Percentiles rank a stretch among this genome's conserved stretches.
Evolutionary conservation across 2,797 vertebrate species (phyloP).

Genomic region (Lates japonicus): DNA sequence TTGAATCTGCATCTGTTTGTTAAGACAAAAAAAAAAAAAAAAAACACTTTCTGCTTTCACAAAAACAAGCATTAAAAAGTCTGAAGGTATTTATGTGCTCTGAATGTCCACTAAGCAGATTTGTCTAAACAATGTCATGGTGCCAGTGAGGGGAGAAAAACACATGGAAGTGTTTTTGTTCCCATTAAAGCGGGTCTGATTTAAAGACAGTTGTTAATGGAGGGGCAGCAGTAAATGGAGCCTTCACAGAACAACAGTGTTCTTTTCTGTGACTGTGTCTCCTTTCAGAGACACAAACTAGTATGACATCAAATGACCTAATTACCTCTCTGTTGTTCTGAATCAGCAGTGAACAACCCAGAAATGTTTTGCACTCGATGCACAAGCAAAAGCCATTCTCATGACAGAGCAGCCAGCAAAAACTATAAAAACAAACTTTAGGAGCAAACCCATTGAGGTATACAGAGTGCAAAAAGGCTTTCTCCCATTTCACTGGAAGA

Average conservation of each 20-base stretch:
- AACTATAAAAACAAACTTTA: conserved; percentile 42
- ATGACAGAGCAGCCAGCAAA: conserved; percentile 15
- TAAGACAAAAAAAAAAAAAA: conserved; percentile 27
- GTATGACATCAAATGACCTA: conserved; percentile 56
- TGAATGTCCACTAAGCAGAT: conserved; percentile 39
- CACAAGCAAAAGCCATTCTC: conserved; percentile 21
- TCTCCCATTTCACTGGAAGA: conserved; percentile 24
- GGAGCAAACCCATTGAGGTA: neutral
- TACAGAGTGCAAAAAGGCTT: conserved; percentile 10
- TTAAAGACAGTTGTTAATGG: conserved; percentile 50
- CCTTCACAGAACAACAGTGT: conserved; percentile 31
- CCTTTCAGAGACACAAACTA: conserved; percentile 45
- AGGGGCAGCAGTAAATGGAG: conserved; percentile 22
- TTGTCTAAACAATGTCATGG: conserved; percentile 46
- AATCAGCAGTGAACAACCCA: conserved; percentile 19
- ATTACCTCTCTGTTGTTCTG: conserved; percentile 53
- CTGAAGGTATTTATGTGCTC: conserved; percentile 24
- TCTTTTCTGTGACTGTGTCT: conserved; percentile 28
- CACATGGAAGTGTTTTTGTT: conserved; percentile 58
- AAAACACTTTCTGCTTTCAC: conserved; percentile 24
- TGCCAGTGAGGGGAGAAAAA: conserved; percentile 38
- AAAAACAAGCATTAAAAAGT: conserved; percentile 4
- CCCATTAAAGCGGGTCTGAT: conserved; percentile 49
- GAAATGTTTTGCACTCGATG: conserved; percentile 24
- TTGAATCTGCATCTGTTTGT: conserved; percentile 13